Percentiles rank a stretch among this genome's conserved stretches.
These are phyloP conservation scores for Macaca mulatta DNA, from an alignment of 2,113 vertebrate genomes.

Conservation along the genomic window DNA sequence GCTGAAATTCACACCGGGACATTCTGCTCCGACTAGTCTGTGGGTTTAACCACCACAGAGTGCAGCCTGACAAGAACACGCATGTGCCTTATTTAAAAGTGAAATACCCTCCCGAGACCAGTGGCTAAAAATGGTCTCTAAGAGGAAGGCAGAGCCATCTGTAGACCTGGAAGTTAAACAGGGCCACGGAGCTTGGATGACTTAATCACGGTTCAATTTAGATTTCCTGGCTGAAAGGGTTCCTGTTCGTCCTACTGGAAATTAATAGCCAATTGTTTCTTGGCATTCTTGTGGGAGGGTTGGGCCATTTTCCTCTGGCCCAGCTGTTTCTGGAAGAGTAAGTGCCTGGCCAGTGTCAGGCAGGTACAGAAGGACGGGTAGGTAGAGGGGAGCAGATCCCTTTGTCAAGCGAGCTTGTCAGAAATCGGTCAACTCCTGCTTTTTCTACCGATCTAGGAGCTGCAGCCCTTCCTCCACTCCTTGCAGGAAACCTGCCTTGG, in stretches of 20 bases:
- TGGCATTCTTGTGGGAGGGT: neutral
- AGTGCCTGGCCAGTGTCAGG: neutral
- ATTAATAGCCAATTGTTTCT: conserved; percentile 29
- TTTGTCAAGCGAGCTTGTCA: neutral
- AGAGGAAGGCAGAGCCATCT: neutral
- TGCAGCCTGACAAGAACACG: neutral
- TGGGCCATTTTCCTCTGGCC: neutral
- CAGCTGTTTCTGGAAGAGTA: neutral
- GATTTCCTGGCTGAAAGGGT: conserved; percentile 48
- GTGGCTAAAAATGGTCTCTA: neutral
- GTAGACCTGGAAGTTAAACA: neutral
- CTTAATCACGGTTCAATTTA: conserved; percentile 37
- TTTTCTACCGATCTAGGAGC: neutral
- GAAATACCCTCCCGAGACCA: neutral
- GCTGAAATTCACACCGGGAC: neutral
- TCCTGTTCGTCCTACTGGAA: conserved; percentile 10
- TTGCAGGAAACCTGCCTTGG: neutral
- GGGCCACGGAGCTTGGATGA: neutral
- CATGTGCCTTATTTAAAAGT: neutral
- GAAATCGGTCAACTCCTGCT: neutral
- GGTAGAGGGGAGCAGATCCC: neutral
- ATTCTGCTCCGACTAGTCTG: neutral
- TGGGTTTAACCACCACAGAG: neutral
- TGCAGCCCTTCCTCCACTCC: too few species aligned
- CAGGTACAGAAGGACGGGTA: neutral